phyloP scores from a whole-genome alignment of 2,797 vertebrate genomes.

The Tenualosa thibaudeaui region DNA sequence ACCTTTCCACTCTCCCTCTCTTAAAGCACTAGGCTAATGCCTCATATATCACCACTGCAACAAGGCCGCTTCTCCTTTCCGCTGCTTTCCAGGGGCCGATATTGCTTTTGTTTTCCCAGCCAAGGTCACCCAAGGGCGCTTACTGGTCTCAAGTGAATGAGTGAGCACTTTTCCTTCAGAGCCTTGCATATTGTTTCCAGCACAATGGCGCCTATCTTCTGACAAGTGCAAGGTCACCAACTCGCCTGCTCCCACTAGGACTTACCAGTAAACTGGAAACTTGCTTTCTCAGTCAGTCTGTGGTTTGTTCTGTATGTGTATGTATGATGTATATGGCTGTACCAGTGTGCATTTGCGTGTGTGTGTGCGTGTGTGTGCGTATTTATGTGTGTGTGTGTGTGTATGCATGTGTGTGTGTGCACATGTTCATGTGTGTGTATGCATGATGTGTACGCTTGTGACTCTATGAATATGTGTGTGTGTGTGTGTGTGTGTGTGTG shows the following conservation, averaged over 20 bases:
- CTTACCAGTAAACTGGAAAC: neutral
- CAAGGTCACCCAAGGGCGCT: neutral
- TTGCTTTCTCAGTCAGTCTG: too few relatives aligned
- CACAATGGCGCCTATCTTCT: neutral
- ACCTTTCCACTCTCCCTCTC: neutral
- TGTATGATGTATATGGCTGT: neutral
- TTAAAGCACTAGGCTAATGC: neutral
- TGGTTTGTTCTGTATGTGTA: neutral
- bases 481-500: neutral
- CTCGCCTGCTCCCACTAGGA: conserved; percentile 14
- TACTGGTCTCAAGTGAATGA: neutral
- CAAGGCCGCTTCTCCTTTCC: conserved; percentile 6
- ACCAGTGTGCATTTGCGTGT: neutral
- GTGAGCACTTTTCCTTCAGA: neutral
- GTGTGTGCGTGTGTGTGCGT: conserved; percentile 6
- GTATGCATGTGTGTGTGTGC: neutral
- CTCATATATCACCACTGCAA: neutral
- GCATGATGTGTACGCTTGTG: neutral
- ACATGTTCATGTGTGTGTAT: neutral
- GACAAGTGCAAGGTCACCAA: neutral
- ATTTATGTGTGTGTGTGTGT: conserved; percentile 27
- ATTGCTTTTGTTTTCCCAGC: neutral
- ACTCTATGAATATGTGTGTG: neutral
- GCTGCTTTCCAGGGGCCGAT: neutral
- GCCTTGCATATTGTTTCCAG: neutral